phyloP scores from a whole-genome alignment of 2,797 vertebrate species.

The Manis pentadactyla region DNA sequence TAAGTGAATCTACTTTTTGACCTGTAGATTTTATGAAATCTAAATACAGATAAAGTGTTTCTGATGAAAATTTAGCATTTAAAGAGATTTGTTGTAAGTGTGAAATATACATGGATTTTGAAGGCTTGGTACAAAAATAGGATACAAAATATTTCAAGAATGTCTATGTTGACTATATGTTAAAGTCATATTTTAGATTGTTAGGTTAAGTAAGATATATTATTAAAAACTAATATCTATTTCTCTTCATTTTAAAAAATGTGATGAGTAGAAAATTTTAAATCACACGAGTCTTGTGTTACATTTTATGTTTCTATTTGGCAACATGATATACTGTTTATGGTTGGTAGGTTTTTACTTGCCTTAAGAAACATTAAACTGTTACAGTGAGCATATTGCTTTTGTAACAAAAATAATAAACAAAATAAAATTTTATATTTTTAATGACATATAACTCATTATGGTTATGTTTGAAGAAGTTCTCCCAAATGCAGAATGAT shows the following conservation, averaged over 20 bases:
- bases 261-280: conserved; percentile 2
- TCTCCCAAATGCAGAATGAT: background rate
- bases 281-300: background rate
- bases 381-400: background rate
- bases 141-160: background rate
- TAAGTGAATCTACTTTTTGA: background rate
- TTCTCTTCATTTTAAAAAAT: background rate
- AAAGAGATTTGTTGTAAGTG: background rate
- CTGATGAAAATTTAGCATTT: conserved; percentile 8
- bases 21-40: background rate
- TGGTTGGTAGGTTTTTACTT: background rate
- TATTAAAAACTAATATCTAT: background rate
- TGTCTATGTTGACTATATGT: background rate
- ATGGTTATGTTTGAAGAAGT: background rate
- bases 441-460: background rate
- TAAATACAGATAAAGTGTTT: conserved; percentile 46
- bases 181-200: conserved; percentile 9
- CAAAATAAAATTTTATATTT: background rate
- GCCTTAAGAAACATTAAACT: conserved; percentile 32
- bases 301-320: conserved; percentile 36
- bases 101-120: background rate
- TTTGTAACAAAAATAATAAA: conserved; percentile 25
- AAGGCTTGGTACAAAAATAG: conserved; percentile 24
- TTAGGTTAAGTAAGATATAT: background rate
- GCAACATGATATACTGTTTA: background rate